Conservation (phyloP, 2,797 vertebrate species). For the Antennarius maculatus region DNA sequence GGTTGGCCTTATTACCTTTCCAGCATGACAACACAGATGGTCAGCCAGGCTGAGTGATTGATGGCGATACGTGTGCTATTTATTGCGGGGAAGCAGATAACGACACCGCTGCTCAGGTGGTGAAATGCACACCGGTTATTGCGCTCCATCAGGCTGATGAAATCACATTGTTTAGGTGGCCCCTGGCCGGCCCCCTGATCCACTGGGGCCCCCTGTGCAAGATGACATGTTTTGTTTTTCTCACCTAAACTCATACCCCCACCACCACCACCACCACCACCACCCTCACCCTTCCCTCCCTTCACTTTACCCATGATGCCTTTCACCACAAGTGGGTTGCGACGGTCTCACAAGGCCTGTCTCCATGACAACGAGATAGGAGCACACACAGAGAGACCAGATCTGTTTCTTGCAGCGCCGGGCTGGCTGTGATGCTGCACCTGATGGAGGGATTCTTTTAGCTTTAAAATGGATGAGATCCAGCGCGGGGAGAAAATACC, state of each 20-base stretch:
- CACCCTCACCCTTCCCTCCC: background rate
- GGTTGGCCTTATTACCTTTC: constrained; percentile 69
- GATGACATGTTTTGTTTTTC: constrained; percentile 77
- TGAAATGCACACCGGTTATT: constrained; percentile 75
- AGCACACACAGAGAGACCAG: constrained; percentile 45
- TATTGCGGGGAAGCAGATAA: constrained; percentile 66
- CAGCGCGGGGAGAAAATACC: background rate
- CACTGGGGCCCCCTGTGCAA: constrained; percentile 43
- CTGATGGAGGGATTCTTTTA: constrained; percentile 33
- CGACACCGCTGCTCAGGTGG: constrained; percentile 76
- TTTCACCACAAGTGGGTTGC: constrained; percentile 69
- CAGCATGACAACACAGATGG: constrained; percentile 73
- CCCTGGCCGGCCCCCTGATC: constrained; percentile 53
- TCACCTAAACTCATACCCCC: constrained; percentile 34
- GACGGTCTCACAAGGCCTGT: constrained; percentile 70
- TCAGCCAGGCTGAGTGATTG: constrained; percentile 72
- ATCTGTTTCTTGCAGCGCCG: constrained; percentile 60
- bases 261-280: too few species aligned
- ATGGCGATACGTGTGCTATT: constrained; percentile 65
- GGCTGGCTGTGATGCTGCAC: constrained; percentile 35
- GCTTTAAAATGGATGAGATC: constrained; percentile 15
- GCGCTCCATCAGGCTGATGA: constrained; percentile 74
- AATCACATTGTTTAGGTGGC: constrained; percentile 71
- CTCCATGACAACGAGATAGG: constrained; percentile 70
- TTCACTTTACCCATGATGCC: constrained; percentile 62